phyloP scores from a whole-genome alignment of 2,113 vertebrate species.

The Oryzias javanicus region DNA sequence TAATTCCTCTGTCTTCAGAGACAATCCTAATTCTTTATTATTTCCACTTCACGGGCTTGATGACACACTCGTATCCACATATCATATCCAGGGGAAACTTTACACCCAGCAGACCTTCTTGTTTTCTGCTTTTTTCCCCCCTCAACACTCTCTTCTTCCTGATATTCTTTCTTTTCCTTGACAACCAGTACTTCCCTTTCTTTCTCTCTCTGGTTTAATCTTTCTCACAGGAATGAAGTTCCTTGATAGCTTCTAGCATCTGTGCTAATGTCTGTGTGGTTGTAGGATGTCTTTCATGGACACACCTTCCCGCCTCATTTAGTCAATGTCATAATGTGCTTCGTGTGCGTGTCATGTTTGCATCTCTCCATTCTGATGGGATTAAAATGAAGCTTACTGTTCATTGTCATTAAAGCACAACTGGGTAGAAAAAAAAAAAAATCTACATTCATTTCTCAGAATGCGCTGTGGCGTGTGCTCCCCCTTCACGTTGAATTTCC shows the following conservation, averaged over 20 bases:
- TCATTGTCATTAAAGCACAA: conserved; percentile 45
- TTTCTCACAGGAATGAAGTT: conserved; percentile 35
- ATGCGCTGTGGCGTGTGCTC: background rate
- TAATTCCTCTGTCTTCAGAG: conserved; percentile 79
- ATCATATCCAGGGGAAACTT: conserved; percentile 75
- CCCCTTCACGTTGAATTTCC: conserved; percentile 34
- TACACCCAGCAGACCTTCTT: conserved; percentile 69
- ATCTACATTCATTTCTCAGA: conserved; percentile 29
- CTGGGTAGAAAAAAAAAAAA: conserved; percentile 32
- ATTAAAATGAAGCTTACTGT: conserved; percentile 28
- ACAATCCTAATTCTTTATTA: conserved; percentile 80
- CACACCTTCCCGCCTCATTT: conserved; percentile 16
- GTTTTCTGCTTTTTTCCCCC: conserved; percentile 39
- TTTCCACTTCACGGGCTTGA: conserved; percentile 77
- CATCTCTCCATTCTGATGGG: conserved; percentile 19
- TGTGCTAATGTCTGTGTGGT: conserved; percentile 23
- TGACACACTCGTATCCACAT: conserved; percentile 74
- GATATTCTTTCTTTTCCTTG: background rate
- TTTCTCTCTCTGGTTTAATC: conserved; percentile 1
- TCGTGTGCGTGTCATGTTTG: conserved; percentile 20
- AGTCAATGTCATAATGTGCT: conserved; percentile 15
- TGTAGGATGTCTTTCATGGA: conserved; percentile 1
- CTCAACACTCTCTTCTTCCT: conserved; percentile 3
- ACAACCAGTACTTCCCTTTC: background rate
- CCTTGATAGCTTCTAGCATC: conserved; percentile 39